Evolutionary conservation across 2,888 invertebrate genomes (phyloP).

Genomic region (Arctia plantaginis): DNA sequence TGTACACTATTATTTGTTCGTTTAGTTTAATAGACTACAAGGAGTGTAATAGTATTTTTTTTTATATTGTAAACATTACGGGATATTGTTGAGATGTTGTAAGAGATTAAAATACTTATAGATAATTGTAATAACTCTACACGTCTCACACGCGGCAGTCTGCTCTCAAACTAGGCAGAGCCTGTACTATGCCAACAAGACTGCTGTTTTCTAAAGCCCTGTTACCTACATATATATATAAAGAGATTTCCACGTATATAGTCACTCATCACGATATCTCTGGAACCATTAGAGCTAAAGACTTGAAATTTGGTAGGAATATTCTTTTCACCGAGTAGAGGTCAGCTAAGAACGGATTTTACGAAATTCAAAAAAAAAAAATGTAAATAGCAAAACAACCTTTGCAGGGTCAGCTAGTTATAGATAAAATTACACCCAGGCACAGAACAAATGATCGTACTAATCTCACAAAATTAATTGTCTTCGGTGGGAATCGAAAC

Average conservation of each 20-base stretch:
- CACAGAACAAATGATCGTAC: background rate
- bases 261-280: too few relatives aligned
- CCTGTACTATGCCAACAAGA: background rate
- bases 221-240: too few relatives aligned
- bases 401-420: too few relatives aligned
- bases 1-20: constrained; percentile 22
- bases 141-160: background rate
- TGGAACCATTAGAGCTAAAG: too few relatives aligned
- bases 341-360: too few relatives aligned
- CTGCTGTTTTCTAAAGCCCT: background rate
- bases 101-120: constrained; percentile 13
- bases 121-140: background rate
- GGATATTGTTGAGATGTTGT: constrained; percentile 15
- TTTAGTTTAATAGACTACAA: constrained; percentile 50
- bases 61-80: constrained; percentile 56
- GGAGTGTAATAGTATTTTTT: constrained; percentile 51
- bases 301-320: too few relatives aligned
- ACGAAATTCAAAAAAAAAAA: too few relatives aligned
- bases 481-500: background rate
- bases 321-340: too few relatives aligned
- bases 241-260: too few relatives aligned
- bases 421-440: background rate
- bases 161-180: background rate
- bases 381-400: too few relatives aligned
- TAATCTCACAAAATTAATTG: background rate